Percentiles rank a stretch among this genome's conserved stretches.
These are phyloP conservation scores for Molossus molossus DNA, from an alignment of 2,797 vertebrate genomes.

Conservation along the genomic window DNA sequence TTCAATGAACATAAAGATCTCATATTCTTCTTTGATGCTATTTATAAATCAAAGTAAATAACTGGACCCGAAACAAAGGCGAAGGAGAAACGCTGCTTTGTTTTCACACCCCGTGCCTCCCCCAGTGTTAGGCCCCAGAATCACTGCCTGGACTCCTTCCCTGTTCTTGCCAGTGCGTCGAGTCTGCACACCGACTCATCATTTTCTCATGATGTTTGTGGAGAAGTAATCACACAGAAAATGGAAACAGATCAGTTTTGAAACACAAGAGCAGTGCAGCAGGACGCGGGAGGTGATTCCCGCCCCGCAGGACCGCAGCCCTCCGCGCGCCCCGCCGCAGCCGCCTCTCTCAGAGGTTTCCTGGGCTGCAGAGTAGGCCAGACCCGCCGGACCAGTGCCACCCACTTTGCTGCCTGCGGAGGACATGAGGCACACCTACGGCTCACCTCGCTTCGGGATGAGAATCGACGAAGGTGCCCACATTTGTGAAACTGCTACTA, in stretches of 20 bases:
- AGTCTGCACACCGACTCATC: neutral
- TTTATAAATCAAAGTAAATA: conserved; percentile 20
- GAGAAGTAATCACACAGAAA: neutral
- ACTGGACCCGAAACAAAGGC: neutral
- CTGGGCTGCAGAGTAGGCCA: neutral
- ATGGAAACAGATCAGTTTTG: conserved; percentile 5
- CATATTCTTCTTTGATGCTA: conserved; percentile 27
- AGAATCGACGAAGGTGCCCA: neutral
- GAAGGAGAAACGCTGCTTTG: neutral
- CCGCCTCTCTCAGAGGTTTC: rapidly evolving
- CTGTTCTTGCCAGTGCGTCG: neutral
- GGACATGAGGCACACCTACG: neutral
- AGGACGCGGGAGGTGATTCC: neutral
- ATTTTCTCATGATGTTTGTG: neutral
- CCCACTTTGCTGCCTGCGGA: too few relatives aligned
- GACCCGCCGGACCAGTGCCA: rapidly evolving
- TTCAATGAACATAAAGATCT: neutral
- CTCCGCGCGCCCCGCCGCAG: too few relatives aligned
- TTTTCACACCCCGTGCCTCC: neutral
- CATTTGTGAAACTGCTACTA: neutral
- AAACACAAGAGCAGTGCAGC: neutral
- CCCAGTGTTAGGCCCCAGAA: neutral
- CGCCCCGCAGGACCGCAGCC: neutral
- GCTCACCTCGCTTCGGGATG: neutral
- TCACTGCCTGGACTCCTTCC: neutral